Percentiles rank a stretch among this genome's conserved stretches.
phyloP scores from a whole-genome alignment of 1,140 invertebrate genomes.

The Pachyrhynchus sulphureomaculatus region DNA sequence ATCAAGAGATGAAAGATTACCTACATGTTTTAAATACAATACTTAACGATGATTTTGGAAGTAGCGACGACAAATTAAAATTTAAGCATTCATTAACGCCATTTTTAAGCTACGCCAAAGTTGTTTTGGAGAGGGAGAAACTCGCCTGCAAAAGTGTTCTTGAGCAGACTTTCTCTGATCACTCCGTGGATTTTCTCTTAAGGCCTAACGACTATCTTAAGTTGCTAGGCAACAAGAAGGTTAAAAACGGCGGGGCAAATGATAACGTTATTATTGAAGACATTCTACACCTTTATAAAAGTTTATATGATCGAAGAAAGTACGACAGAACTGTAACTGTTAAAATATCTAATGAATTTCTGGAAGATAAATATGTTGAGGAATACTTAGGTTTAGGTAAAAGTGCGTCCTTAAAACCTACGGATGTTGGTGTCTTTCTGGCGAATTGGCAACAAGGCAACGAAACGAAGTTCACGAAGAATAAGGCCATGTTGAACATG shows the following conservation, averaged over 20 bases:
- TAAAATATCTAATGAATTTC: constrained; percentile 1
- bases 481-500: not conserved
- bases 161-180: constrained; percentile 15
- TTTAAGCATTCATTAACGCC: constrained; percentile 37
- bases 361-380: constrained; percentile 1
- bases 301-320: not conserved
- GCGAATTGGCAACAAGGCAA: constrained; percentile 22
- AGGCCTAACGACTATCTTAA: constrained; percentile 25
- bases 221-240: not conserved
- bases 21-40: constrained; percentile 35
- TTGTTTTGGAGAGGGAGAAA: constrained; percentile 11
- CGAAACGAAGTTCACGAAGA: constrained; percentile 10
- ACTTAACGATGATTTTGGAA: constrained; percentile 5
- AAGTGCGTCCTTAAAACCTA: not conserved
- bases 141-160: constrained; percentile 11
- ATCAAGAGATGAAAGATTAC: constrained; percentile 33
- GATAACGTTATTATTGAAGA: constrained; percentile 32
- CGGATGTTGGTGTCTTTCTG: constrained; percentile 8
- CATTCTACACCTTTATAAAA: constrained; percentile 4
- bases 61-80: not conserved
- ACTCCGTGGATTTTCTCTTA: constrained; percentile 32
- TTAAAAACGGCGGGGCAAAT: constrained; percentile 36
- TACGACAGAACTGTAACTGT: constrained; percentile 7
- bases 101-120: constrained; percentile 29
- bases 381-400: constrained; percentile 1